Base-by-base conservation (phyloP, 2,113 vertebrate genomes). In the Actinemys pallida region DNA sequence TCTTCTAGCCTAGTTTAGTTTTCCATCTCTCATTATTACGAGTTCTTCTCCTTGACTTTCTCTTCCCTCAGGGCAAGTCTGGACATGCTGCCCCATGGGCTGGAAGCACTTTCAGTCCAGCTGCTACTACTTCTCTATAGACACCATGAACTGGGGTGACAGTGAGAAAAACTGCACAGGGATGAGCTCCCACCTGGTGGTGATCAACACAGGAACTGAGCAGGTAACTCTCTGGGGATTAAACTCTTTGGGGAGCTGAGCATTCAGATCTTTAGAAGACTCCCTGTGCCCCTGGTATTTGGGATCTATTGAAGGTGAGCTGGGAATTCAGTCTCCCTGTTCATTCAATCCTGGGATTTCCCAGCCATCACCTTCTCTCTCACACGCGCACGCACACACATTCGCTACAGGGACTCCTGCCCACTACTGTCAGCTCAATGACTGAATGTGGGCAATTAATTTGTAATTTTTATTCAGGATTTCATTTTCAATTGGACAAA, bases 161-260 rank as follows among this genome's bases (percentile, higher is more conserved):
- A 98, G 98, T 69, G 5, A 31, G 39, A 90, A 42, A 27, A 98
- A 97, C 83, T 98, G 98, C 93, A 95, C 84, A 0, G 45, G n/a
- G n/a, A 97, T 98, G 96, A 96, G 94, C 0, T 97, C 96, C 35
- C 95, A 97, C 1, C 90, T 98, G 91, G 98, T 93, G 81, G 91
- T 98, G 69, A 97, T 98, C 89, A 97, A 95, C 93, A 94, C 94
- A 2, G 0, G 1, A 29, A 95, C 59, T 56, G 98, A 98, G 54
- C 98, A 98, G 98, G 98, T 98, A 91, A 29, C 3, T 84, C 42
- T 0, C 29, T 81, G 9, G 54, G 31, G 24, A 16, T 3, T 11
- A 29, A 72, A 83, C 8, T 69, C 76, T 12, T 31, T 80, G 31
- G 27, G 6, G 62, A 3, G 50, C 10, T 47, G 4, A 2, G 19